Conservation (phyloP, 2,113 vertebrate genomes). For the Salvelinus fontinalis region DNA sequence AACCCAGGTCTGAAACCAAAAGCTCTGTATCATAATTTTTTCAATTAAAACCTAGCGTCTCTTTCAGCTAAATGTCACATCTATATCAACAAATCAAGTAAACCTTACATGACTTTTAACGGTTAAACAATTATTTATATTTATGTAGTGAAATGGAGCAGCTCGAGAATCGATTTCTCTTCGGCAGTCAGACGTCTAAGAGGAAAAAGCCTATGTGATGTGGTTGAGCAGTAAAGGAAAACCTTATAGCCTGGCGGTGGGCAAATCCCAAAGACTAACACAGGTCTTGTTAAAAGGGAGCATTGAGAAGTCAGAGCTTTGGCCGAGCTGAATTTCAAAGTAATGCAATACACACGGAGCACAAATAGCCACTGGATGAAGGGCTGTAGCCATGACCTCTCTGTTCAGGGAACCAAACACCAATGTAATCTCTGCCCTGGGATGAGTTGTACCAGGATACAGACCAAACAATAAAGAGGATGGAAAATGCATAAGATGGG, state of each 20-base stretch:
- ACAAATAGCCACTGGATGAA: slow-evolving; percentile 64
- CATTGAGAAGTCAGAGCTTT: slow-evolving; percentile 50
- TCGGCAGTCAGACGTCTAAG: slow-evolving; percentile 40
- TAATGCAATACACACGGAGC: slow-evolving; percentile 68
- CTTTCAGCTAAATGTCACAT: slow-evolving; percentile 56
- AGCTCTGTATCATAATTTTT: slow-evolving; percentile 45
- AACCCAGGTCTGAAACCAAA: slow-evolving; percentile 46
- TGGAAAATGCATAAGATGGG: slow-evolving; percentile 48
- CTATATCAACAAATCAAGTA: slow-evolving; percentile 56
- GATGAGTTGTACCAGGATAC: slow-evolving; percentile 62
- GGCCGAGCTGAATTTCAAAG: slow-evolving; percentile 60
- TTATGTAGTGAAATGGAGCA: slow-evolving; percentile 57
- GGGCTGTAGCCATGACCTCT: slow-evolving; percentile 61
- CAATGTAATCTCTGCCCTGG: slow-evolving; percentile 58
- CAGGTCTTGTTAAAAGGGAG: slow-evolving; percentile 56
- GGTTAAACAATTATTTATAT: slow-evolving; percentile 46
- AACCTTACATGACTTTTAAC: slow-evolving; percentile 50
- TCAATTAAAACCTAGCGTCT: slow-evolving; percentile 48
- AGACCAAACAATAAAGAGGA: slow-evolving; percentile 56
- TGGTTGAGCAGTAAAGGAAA: slow-evolving; percentile 63
- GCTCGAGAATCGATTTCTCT: slow-evolving; percentile 54
- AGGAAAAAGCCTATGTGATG: slow-evolving; percentile 56
- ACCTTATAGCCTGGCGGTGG: slow-evolving; percentile 47
- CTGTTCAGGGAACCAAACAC: slow-evolving; percentile 54
- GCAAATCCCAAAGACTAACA: slow-evolving; percentile 68